Conservation (phyloP, 2,113 vertebrate species). For the Barnardius zonarius region DNA sequence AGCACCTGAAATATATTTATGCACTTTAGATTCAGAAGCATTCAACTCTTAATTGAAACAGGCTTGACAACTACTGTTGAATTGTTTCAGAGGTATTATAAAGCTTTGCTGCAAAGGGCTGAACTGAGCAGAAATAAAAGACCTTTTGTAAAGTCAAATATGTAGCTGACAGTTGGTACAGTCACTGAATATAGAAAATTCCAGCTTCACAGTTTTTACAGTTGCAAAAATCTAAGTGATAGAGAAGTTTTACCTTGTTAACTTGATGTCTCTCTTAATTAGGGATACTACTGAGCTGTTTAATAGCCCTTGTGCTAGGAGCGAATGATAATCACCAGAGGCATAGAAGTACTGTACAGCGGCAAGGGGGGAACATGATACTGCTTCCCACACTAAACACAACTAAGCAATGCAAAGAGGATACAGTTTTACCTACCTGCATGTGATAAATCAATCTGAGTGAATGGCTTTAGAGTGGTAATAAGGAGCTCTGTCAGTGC, state of each 20-base stretch:
- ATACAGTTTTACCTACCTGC: neutral
- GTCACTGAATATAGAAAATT: neutral
- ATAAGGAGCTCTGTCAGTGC: neutral
- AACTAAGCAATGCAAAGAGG: neutral
- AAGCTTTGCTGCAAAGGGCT: conserved; percentile 8
- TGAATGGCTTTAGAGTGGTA: neutral
- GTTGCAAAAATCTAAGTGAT: conserved; percentile 5
- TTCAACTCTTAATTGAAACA: conserved; percentile 33
- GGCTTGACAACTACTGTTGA: conserved; percentile 39
- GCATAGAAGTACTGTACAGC: rapidly evolving
- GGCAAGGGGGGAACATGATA: rapidly evolving
- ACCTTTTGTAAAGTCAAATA: conserved; percentile 28
- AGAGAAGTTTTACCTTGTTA: neutral
- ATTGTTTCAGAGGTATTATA: conserved; percentile 29
- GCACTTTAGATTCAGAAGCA: conserved; percentile 26
- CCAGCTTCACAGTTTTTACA: neutral
- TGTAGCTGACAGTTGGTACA: neutral
- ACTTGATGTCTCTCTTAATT: conserved; percentile 5
- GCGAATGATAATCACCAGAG: neutral
- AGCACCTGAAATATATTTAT: conserved; percentile 41
- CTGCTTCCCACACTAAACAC: neutral
- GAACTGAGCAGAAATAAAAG: conserved; percentile 15
- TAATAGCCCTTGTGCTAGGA: neutral
- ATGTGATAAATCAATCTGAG: neutral
- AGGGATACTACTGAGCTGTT: neutral